A percentile compares a stretch with the other conserved stretches of the same genome.
phyloP scores from a whole-genome alignment of 2,113 vertebrate genomes.

The Actenoides lindsayi region DNA sequence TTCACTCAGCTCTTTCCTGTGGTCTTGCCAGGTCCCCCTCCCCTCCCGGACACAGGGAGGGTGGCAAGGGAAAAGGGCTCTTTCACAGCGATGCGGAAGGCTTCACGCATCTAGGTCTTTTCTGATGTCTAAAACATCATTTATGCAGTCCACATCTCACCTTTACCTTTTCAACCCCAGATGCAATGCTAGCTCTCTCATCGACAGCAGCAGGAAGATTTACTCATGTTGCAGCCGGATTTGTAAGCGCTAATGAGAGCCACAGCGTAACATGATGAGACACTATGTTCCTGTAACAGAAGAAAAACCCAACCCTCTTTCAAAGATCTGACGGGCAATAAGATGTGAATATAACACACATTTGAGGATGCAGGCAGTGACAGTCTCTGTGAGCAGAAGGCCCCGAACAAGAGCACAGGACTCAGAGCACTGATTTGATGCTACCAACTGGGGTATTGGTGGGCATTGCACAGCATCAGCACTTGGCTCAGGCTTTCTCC shows the following conservation, averaged over 20 bases:
- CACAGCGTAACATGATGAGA: rapidly evolving
- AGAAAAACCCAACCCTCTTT: background rate
- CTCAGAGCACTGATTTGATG: rapidly evolving
- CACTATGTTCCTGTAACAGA: background rate
- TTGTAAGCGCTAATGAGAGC: background rate
- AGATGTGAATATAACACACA: rapidly evolving
- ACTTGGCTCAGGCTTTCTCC: background rate
- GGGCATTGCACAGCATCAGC: background rate
- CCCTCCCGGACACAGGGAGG: background rate
- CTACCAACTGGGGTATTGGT: background rate
- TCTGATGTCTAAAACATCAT: background rate
- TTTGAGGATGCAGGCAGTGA: background rate
- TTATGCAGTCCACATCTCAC: background rate
- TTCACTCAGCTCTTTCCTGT: constrained; percentile 8
- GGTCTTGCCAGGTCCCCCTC: background rate
- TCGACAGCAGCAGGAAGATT: background rate
- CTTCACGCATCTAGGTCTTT: background rate
- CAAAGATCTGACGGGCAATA: background rate
- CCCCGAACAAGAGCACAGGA: background rate
- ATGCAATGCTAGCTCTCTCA: background rate
- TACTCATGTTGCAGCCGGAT: background rate
- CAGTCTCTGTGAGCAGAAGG: background rate
- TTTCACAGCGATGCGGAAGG: background rate
- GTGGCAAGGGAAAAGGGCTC: background rate
- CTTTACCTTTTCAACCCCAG: background rate